phyloP scores from a whole-genome alignment of 2,888 invertebrate genomes.

The Spatulosminthurus flaviceps region DNA sequence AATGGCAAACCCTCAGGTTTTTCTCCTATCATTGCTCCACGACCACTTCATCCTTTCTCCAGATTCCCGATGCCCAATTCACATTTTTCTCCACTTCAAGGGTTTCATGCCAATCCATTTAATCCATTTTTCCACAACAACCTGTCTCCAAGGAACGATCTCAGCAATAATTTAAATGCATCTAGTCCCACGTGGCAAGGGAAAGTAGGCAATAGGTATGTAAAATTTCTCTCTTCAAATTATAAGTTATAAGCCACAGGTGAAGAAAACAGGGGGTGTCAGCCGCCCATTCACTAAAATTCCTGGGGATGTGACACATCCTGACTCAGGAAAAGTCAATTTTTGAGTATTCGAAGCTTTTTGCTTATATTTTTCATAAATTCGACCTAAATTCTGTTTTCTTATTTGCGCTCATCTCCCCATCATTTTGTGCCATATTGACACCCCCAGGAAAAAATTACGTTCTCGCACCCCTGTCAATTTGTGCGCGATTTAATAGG shows the following conservation, averaged over 20 bases:
- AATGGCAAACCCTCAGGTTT: slow-evolving; percentile 58
- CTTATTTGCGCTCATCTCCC: too few species aligned
- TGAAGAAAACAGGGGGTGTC: too few species aligned
- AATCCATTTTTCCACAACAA: slow-evolving; percentile 62
- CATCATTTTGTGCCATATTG: too few species aligned
- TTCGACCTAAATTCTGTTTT: too few species aligned
- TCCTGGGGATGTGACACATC: too few species aligned
- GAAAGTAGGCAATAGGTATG: slow-evolving; percentile 63
- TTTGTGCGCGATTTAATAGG: too few species aligned
- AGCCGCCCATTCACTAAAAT: too few species aligned
- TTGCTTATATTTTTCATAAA: too few species aligned
- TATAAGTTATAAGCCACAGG: neutral
- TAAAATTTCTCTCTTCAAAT: slow-evolving; percentile 25
- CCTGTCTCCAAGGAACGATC: slow-evolving; percentile 61
- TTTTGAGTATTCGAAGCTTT: too few species aligned
- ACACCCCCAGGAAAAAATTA: too few species aligned
- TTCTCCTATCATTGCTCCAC: slow-evolving; percentile 63
- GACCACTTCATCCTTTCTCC: slow-evolving; percentile 61
- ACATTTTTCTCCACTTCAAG: slow-evolving; percentile 58
- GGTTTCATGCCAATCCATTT: slow-evolving; percentile 62
- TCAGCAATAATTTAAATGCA: slow-evolving; percentile 60
- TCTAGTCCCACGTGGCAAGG: slow-evolving; percentile 61
- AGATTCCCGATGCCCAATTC: slow-evolving; percentile 57
- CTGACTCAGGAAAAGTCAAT: too few species aligned
- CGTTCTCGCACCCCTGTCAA: too few species aligned